A percentile compares a stretch with the other conserved stretches of the same genome.
These are phyloP conservation scores for Drosophila eohydei DNA, from an alignment of 2,888 invertebrate species.

Conservation along the genomic window DNA sequence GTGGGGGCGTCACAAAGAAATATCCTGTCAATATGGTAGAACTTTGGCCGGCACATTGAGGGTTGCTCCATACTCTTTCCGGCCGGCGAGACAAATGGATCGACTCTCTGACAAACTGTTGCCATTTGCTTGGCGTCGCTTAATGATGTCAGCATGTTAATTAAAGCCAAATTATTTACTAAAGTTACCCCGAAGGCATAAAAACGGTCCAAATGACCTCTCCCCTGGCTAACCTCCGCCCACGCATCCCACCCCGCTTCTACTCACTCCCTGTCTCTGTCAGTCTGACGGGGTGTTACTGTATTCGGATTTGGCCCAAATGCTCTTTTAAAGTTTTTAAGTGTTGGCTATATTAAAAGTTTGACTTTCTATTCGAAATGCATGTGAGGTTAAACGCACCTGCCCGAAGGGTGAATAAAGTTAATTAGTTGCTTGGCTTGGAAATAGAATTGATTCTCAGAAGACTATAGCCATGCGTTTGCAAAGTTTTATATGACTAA, in stretches of 20 bases:
- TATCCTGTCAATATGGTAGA: constrained; percentile 54
- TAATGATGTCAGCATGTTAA: constrained; percentile 83
- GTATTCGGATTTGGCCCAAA: constrained; percentile 18
- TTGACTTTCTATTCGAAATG: constrained; percentile 15
- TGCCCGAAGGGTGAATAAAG: not conserved
- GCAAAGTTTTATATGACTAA: not conserved
- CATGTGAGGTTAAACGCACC: constrained; percentile 16
- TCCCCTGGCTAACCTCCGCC: no score
- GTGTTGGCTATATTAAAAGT: constrained; percentile 40
- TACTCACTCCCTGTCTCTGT: no score
- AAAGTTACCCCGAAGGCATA: constrained; percentile 48
- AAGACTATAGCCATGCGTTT: not conserved
- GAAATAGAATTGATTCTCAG: not conserved
- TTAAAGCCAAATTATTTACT: constrained; percentile 83
- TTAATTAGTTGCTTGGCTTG: not conserved
- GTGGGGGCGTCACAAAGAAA: constrained; percentile 9
- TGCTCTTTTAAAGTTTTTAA: constrained; percentile 43
- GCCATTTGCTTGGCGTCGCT: constrained; percentile 58
- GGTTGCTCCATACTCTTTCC: constrained; percentile 23
- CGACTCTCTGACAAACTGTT: constrained; percentile 72
- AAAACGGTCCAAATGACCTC: constrained; percentile 7
- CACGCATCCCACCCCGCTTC: no score
- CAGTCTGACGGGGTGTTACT: constrained; percentile 31
- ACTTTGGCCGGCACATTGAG: constrained; percentile 28
- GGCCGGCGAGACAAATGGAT: constrained; percentile 68